Conservation (phyloP, 2,888 invertebrate genomes). For the Rosalia funebris region DNA sequence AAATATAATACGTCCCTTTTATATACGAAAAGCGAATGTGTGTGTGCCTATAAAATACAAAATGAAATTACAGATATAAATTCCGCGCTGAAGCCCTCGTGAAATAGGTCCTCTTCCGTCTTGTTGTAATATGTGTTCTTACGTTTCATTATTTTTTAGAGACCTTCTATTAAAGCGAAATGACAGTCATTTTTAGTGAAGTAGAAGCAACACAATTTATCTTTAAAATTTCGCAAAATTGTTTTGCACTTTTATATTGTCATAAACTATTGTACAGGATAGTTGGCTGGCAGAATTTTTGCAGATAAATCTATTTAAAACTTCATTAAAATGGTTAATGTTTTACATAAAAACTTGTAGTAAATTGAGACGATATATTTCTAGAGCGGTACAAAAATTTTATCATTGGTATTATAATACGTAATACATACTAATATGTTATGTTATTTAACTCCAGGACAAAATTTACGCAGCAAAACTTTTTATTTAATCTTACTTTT, state of each 20-base stretch:
- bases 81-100: constrained; percentile 31
- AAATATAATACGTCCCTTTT: constrained; percentile 22
- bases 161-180: constrained; percentile 25
- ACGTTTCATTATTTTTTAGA: constrained; percentile 38
- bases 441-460: too few relatives aligned
- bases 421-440: too few relatives aligned
- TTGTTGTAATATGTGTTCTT: constrained; percentile 34
- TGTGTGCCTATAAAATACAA: constrained; percentile 39
- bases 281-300: not conserved
- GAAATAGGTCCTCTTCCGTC: constrained; percentile 26
- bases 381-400: too few relatives aligned
- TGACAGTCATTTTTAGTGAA: constrained; percentile 23
- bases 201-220: constrained; percentile 4
- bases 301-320: not conserved
- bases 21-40: constrained; percentile 25
- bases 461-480: too few relatives aligned
- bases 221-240: too few relatives aligned
- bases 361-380: too few relatives aligned
- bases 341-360: too few relatives aligned
- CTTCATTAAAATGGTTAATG: too few relatives aligned
- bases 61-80: constrained; percentile 40
- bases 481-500: too few relatives aligned
- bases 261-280: too few relatives aligned
- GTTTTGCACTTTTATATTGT: too few relatives aligned
- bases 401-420: too few relatives aligned